These are phyloP conservation scores for Cartodere bifasciata DNA, from an alignment of 2,888 invertebrate genomes.

Conservation along the genomic window DNA sequence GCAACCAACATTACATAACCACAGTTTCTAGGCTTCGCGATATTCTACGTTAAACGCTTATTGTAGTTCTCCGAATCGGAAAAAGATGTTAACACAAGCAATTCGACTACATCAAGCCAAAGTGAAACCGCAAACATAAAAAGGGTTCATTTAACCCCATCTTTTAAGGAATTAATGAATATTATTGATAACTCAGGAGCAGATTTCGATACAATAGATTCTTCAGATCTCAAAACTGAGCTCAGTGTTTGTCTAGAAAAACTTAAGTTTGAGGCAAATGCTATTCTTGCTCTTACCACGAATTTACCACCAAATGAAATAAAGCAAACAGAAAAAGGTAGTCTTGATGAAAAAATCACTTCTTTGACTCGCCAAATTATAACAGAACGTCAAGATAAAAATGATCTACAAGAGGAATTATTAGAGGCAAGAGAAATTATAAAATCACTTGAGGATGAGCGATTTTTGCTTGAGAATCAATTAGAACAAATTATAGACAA, in stretches of 20 bases:
- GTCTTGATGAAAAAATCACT: conserved; percentile 22
- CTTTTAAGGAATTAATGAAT: conserved; percentile 45
- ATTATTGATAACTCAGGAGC: conserved; percentile 48
- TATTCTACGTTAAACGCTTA: no score
- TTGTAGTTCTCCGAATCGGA: conserved; percentile 21
- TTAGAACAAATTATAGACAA: conserved; percentile 46
- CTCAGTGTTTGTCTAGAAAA: conserved; percentile 54
- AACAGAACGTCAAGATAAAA: conserved; percentile 26
- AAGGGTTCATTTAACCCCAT: conserved; percentile 60
- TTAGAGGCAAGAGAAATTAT: conserved; percentile 43
- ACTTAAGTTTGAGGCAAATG: conserved; percentile 55
- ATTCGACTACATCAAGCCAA: conserved; percentile 17
- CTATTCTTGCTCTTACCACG: conserved; percentile 46
- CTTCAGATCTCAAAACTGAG: conserved; percentile 49
- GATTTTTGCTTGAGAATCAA: conserved; percentile 42
- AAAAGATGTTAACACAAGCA: conserved; percentile 20
- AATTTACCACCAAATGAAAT: conserved; percentile 15
- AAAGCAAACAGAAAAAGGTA: conserved; percentile 10
- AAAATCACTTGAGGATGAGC: conserved; percentile 34
- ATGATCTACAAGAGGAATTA: conserved; percentile 39
- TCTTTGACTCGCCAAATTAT: conserved; percentile 25
- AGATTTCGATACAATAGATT: conserved; percentile 41
- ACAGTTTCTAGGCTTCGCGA: no score
- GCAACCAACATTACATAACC: no score
- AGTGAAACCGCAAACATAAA: conserved; percentile 27